Conservation (phyloP, 2,113 vertebrate genomes). For the Perca schrenkii region DNA sequence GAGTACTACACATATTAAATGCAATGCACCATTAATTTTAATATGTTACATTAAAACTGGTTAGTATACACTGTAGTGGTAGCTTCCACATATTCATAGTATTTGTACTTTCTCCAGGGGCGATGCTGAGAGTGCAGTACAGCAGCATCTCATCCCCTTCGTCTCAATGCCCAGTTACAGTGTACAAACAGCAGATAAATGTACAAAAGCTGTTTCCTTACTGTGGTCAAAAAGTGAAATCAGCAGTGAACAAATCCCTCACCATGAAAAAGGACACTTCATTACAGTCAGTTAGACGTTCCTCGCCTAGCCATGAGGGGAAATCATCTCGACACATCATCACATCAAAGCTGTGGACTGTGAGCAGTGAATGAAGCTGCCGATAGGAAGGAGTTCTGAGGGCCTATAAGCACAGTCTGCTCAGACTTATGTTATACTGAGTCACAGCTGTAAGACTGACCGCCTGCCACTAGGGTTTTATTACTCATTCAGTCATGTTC, state of each 20-base stretch:
- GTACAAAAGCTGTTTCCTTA: neutral
- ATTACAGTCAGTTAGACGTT: conserved; percentile 48
- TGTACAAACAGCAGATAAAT: neutral
- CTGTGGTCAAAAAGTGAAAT: conserved; percentile 25
- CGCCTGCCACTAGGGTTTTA: conserved; percentile 40
- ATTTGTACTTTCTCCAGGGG: neutral
- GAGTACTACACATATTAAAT: conserved; percentile 1
- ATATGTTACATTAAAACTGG: neutral
- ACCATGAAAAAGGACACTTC: conserved; percentile 40
- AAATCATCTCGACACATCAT: conserved; percentile 66
- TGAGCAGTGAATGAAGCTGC: conserved; percentile 58
- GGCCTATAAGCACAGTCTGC: conserved; percentile 58
- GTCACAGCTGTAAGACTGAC: conserved; percentile 65
- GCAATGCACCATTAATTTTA: neutral
- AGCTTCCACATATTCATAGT: neutral
- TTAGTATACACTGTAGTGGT: neutral
- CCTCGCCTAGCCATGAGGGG: conserved; percentile 57
- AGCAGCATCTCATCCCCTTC: neutral
- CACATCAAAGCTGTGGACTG: conserved; percentile 60
- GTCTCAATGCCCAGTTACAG: neutral
- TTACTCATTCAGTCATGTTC: conserved; percentile 48
- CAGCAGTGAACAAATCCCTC: conserved; percentile 22
- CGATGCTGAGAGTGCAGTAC: neutral
- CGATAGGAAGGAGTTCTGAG: conserved; percentile 57
- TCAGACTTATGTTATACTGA: conserved; percentile 65